Conservation (phyloP, 92 coral and sea anemone species). For the Anthopleura xanthogrammica region DNA sequence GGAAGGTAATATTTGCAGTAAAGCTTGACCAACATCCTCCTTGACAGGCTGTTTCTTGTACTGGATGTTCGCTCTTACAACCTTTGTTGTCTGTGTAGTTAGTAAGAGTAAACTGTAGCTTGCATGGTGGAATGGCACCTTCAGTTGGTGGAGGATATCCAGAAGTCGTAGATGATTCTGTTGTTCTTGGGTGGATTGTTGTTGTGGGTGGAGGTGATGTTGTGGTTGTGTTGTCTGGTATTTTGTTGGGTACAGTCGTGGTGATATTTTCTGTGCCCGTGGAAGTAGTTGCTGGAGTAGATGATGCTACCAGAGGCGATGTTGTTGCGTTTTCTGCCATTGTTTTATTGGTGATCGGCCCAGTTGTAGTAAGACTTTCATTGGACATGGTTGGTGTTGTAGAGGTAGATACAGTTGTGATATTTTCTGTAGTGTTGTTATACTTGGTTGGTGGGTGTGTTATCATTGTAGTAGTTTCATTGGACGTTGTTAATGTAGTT, state of each 20-base stretch:
- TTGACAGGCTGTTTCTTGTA: slow-evolving; percentile 57
- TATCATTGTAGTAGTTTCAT: not conserved
- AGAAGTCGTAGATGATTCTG: not conserved
- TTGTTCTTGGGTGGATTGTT: slow-evolving; percentile 8
- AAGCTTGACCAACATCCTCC: slow-evolving; percentile 59
- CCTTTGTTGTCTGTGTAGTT: slow-evolving; percentile 16
- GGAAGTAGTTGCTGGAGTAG: slow-evolving; percentile 1
- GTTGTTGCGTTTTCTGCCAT: not conserved
- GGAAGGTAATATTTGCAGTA: slow-evolving; percentile 44
- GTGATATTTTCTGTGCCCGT: not conserved
- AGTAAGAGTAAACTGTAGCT: not conserved
- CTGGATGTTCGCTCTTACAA: slow-evolving; percentile 33
- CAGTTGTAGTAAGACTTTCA: not conserved
- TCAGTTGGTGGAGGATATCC: slow-evolving; percentile 4
- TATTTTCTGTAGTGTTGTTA: not conserved
- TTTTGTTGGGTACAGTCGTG: not conserved
- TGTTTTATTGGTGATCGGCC: not conserved
- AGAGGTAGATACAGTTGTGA: slow-evolving; percentile 1
- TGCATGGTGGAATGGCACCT: not conserved
- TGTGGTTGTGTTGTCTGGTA: not conserved
- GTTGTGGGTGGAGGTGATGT: slow-evolving; percentile 1
- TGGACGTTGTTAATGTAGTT: not conserved
- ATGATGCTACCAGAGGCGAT: not conserved
- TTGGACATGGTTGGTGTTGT: not conserved
- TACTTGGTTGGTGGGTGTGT: not conserved